Percentiles rank a stretch among this genome's conserved stretches.
Evolutionary conservation across 2,113 vertebrate genomes (phyloP).

Genomic region (Sakesphorus luctuosus): DNA sequence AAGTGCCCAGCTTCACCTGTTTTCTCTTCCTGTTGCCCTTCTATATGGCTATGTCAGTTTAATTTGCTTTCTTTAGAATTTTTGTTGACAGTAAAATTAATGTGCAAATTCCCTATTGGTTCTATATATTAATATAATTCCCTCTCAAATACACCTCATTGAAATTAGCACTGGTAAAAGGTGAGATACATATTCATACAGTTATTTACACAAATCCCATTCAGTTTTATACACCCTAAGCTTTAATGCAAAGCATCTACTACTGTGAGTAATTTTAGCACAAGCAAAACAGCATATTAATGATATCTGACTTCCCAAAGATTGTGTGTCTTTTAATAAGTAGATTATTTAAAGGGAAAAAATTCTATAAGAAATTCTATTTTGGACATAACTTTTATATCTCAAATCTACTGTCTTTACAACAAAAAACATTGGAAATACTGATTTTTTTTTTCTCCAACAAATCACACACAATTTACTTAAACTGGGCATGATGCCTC

Average conservation of each 20-base stretch:
- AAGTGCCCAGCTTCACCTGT: background rate
- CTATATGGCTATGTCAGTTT: background rate
- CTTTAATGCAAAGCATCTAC: conserved; percentile 36
- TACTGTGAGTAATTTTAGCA: conserved; percentile 2
- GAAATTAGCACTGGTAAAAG: conserved; percentile 44
- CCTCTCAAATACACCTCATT: conserved; percentile 25
- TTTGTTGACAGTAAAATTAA: conserved; percentile 50
- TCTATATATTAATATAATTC: conserved; percentile 57
- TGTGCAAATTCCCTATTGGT: conserved; percentile 48
- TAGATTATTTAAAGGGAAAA: background rate
- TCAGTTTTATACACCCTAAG: conserved; percentile 50
- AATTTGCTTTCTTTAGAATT: conserved; percentile 44
- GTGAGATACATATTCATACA: conserved; percentile 59
- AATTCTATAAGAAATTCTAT: background rate
- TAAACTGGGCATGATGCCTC: background rate
- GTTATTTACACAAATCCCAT: conserved; percentile 62
- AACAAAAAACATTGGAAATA: background rate
- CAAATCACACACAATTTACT: background rate
- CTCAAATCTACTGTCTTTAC: background rate
- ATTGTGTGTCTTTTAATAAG: background rate
- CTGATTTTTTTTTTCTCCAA: background rate
- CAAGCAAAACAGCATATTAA: background rate
- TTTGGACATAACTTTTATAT: background rate
- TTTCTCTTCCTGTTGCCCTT: background rate
- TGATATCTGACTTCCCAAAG: conserved; percentile 19